Evolutionary conservation across 2,888 invertebrate genomes (phyloP).

Genomic region (Hirtodrosophila cameraria): DNA sequence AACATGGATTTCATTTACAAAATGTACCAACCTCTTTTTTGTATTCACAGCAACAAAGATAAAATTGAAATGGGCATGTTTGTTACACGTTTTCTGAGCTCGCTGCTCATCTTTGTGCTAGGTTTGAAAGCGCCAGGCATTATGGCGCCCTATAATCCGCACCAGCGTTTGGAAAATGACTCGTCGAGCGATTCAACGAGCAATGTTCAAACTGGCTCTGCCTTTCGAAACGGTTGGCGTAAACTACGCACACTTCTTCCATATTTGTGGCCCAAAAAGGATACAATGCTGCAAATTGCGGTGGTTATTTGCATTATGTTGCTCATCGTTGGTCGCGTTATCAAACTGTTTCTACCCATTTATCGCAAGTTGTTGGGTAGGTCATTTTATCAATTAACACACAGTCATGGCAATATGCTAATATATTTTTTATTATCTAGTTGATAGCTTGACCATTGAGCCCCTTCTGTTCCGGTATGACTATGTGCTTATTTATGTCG

Average conservation of each 20-base stretch:
- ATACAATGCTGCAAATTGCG: conserved; percentile 89
- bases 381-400: conserved; percentile 60
- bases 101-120: conserved; percentile 91
- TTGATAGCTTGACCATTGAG: conserved; percentile 90
- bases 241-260: conserved; percentile 93
- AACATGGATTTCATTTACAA: background rate
- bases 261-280: conserved; percentile 97
- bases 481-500: conserved; percentile 92
- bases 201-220: conserved; percentile 85
- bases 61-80: conserved; percentile 94
- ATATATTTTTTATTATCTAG: conserved; percentile 83
- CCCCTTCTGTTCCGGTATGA: conserved; percentile 93
- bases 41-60: conserved; percentile 88
- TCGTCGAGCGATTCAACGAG: conserved; percentile 74
- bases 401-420: conserved; percentile 8
- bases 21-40: background rate
- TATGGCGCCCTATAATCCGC: conserved; percentile 85
- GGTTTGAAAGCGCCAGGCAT: conserved; percentile 95
- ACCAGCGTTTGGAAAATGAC: conserved; percentile 84
- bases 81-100: conserved; percentile 91
- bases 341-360: conserved; percentile 96
- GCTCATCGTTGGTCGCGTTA: conserved; percentile 91
- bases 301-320: conserved; percentile 92
- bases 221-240: conserved; percentile 91
- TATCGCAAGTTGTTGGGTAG: conserved; percentile 96